Conservation (phyloP, 2,797 vertebrate species). For the Clamator glandarius region DNA sequence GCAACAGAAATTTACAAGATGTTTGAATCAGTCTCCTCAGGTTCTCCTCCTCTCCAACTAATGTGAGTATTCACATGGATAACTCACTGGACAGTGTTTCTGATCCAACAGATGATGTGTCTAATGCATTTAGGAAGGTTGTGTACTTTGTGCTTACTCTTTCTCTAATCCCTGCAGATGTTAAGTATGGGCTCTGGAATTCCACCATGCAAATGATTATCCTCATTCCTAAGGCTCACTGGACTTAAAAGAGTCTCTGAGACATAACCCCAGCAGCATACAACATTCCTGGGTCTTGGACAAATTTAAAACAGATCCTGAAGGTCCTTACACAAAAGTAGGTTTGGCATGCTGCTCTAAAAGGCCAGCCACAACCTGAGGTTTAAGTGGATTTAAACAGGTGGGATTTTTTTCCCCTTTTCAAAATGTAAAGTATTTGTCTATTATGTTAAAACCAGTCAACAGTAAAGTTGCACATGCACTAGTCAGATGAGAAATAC, state of each 20-base stretch:
- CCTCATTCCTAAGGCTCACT: neutral
- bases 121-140: neutral
- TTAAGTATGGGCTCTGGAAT: neutral
- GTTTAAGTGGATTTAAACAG: neutral
- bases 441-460: neutral
- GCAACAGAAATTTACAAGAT: neutral
- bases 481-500: neutral
- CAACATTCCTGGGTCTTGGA: neutral
- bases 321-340: neutral
- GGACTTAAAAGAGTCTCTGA: neutral
- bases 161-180: neutral
- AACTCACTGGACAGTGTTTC: neutral
- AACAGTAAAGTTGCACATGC: rapidly evolving
- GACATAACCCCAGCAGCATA: neutral
- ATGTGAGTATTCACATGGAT: neutral
- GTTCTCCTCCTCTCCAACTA: neutral
- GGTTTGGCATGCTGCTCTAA: neutral
- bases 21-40: neutral
- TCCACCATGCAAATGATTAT: neutral
- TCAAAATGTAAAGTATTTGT: neutral
- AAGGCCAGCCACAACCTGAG: neutral
- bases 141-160: neutral
- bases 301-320: neutral
- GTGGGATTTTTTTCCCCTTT: neutral
- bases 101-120: neutral